Evolutionary conservation across 2,888 invertebrate species (phyloP), one percentile per base, ranked within the genome.

Genomic region (Tinea semifulvella): DNA sequence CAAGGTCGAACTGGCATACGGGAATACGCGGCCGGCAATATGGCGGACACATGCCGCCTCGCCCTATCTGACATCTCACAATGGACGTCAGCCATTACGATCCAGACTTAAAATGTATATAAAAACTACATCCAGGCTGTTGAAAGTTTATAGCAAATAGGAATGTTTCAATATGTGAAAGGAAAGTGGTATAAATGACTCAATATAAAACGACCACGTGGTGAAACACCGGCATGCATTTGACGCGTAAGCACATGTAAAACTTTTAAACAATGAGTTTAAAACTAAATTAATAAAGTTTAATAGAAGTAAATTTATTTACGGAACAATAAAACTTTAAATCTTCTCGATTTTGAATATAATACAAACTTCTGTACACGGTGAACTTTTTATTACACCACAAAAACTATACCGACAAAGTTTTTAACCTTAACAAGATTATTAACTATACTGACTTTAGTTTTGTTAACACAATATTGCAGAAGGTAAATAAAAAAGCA

Each of bases 11-110:
- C 62, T 61, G 66, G 72, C 71, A 69, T 73, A 22, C 40, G 22
- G 14, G 11, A 40, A 20, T 13, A 73, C 65, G 64, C 61, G 16
- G 42, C 79, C 77, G 79, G 77, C 80, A 79, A 80, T 76, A 79
- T 79, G 80, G 79, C 80, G 63, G 77, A 77, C 76, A 70, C 75
- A 76, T 76, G 79, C 77, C 76, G 77, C 80, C 80, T 80, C 80
- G 76, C 79, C 79, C 79, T 71, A 74, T 75, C 79, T 77, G 77
- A 79, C 77, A 71, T 70, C 70, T 76, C 65, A 74, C 74, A 75
- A 75, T 69, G 69, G 68, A 73, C 61, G 73, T 69, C 76, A 61
- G 73, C 77, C 76, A 75, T 77, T 76, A 62, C 52, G 48, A 11
- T 3, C 7, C 11, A 2, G 6, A 2, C 2, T 31, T 31, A 11